phyloP scores from a whole-genome alignment of 2,113 vertebrate genomes.

The Apistogramma diplotaenia region DNA sequence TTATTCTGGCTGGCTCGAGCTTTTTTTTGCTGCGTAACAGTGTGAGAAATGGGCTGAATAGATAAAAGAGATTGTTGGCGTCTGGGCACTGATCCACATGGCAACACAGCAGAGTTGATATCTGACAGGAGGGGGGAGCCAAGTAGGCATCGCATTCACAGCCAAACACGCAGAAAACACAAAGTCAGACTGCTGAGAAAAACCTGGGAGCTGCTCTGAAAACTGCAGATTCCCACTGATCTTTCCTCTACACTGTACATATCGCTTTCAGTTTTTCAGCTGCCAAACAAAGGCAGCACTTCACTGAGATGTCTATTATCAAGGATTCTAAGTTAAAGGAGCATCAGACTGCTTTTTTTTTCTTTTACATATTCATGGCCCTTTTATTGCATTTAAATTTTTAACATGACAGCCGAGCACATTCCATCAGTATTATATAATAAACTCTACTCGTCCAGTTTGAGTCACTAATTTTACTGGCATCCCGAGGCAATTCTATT shows the following conservation, averaged over 20 bases:
- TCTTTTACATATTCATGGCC: too few relatives aligned
- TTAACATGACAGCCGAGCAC: background rate
- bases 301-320: background rate
- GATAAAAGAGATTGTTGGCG: background rate
- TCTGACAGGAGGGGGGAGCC: background rate
- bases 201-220: background rate
- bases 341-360: background rate
- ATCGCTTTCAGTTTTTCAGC: background rate
- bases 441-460: background rate
- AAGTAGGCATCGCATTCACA: background rate
- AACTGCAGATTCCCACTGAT: background rate
- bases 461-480: background rate
- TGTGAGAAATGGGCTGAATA: background rate
- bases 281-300: background rate
- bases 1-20: background rate
- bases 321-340: background rate
- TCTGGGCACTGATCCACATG: conserved; percentile 26
- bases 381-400: background rate
- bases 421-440: background rate
- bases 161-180: background rate
- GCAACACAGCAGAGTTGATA: background rate
- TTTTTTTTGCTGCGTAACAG: background rate
- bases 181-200: background rate
- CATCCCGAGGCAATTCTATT: background rate
- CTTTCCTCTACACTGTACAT: background rate